Conservation (phyloP, 2,888 invertebrate genomes). For the Beris chalybata region DNA sequence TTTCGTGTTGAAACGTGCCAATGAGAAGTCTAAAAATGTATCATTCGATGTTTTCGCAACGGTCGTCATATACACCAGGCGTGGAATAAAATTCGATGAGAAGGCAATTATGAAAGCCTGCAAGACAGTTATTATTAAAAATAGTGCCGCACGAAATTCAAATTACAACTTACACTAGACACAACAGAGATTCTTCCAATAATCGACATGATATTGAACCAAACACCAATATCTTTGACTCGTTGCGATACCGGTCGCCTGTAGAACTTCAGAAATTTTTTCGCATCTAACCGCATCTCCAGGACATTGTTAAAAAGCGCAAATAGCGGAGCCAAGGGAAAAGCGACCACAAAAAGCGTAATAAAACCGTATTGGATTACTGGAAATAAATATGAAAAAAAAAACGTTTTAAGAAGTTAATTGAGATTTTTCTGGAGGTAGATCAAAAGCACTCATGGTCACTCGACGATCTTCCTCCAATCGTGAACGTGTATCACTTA, state of each 20-base stretch:
- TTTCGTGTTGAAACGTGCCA: slow-evolving; percentile 67
- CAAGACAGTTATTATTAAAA: slow-evolving; percentile 39
- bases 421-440: neutral
- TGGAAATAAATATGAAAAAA: slow-evolving; percentile 51
- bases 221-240: slow-evolving; percentile 76
- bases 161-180: slow-evolving; percentile 67
- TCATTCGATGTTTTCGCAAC: slow-evolving; percentile 58
- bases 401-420: neutral
- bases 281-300: slow-evolving; percentile 81
- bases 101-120: slow-evolving; percentile 82
- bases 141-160: neutral
- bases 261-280: slow-evolving; percentile 75
- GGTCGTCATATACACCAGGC: slow-evolving; percentile 65
- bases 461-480: too few relatives aligned
- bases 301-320: slow-evolving; percentile 80
- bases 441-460: too few relatives aligned
- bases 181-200: slow-evolving; percentile 75
- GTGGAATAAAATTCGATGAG: slow-evolving; percentile 81
- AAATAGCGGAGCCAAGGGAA: slow-evolving; percentile 81
- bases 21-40: slow-evolving; percentile 70
- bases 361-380: slow-evolving; percentile 86
- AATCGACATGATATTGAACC: slow-evolving; percentile 74
- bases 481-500: slow-evolving; percentile 49
- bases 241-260: slow-evolving; percentile 74
- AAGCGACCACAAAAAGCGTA: slow-evolving; percentile 82